phyloP scores from a whole-genome alignment of 1,140 invertebrate species.

The Leptopilina boulardi region DNA sequence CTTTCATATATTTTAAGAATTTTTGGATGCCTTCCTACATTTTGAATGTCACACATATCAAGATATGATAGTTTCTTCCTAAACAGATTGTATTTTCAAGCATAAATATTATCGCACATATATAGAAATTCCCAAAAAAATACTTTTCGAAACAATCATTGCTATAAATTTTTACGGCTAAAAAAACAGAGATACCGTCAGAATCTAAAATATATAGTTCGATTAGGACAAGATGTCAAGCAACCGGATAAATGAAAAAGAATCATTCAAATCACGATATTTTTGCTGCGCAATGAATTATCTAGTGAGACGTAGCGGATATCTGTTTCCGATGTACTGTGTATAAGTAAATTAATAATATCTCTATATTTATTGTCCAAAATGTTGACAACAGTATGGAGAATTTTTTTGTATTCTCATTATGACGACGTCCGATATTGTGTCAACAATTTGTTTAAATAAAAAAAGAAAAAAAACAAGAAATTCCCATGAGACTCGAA shows the following conservation, averaged over 20 bases:
- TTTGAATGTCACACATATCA: slow-evolving; percentile 30
- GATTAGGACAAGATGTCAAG: slow-evolving; percentile 12
- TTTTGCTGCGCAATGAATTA: slow-evolving; percentile 54
- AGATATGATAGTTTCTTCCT: slow-evolving; percentile 34
- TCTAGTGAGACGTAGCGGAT: slow-evolving; percentile 43
- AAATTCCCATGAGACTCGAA: slow-evolving; percentile 2
- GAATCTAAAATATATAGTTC: neutral
- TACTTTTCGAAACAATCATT: slow-evolving; percentile 3
- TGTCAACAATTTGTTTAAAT: slow-evolving; percentile 25
- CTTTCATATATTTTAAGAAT: neutral
- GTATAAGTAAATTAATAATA: slow-evolving; percentile 39
- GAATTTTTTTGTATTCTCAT: slow-evolving; percentile 37
- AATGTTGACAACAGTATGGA: slow-evolving; percentile 38
- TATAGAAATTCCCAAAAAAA: slow-evolving; percentile 3
- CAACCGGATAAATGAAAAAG: slow-evolving; percentile 3
- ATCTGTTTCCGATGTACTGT: slow-evolving; percentile 50
- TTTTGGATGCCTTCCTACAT: slow-evolving; percentile 27
- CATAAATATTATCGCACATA: slow-evolving; percentile 12
- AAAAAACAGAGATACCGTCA: neutral
- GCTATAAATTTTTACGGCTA: neutral
- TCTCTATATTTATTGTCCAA: slow-evolving; percentile 33
- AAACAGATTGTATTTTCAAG: slow-evolving; percentile 30
- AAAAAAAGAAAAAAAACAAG: neutral
- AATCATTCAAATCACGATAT: slow-evolving; percentile 42
- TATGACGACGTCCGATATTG: slow-evolving; percentile 21